Conservation (phyloP, 1,140 invertebrate species). For the Halyomorpha halys region DNA sequence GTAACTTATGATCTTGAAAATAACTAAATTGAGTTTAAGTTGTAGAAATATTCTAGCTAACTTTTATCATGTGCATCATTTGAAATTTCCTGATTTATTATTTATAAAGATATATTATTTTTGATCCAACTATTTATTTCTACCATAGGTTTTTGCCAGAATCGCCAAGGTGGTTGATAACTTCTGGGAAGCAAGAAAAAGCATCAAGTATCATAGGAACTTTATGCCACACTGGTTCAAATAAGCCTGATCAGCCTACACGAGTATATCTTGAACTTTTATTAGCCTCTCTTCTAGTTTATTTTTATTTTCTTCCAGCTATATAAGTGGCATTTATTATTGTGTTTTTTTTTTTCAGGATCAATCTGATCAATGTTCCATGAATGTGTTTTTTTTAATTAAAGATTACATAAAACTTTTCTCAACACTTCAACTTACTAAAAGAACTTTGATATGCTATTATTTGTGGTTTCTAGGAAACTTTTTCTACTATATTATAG, state of each 20-base stretch:
- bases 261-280: too few species aligned
- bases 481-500: conserved; percentile 40
- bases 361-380: conserved; percentile 12
- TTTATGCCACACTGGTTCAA: too few species aligned
- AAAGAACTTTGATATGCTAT: conserved; percentile 34
- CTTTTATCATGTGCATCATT: too few species aligned
- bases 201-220: conserved; percentile 32
- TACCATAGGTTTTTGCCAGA: conserved; percentile 38
- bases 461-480: conserved; percentile 40
- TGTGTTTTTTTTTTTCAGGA: background rate
- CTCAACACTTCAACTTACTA: conserved; percentile 32
- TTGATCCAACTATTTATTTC: too few species aligned
- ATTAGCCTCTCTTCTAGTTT: too few species aligned
- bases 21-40: too few species aligned
- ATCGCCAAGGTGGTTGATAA: conserved; percentile 40
- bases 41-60: too few species aligned
- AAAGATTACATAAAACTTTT: conserved; percentile 27
- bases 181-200: conserved; percentile 34
- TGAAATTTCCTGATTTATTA: too few species aligned
- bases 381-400: conserved; percentile 15
- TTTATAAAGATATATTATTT: too few species aligned
- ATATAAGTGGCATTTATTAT: conserved; percentile 11
- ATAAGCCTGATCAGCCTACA: too few species aligned
- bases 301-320: background rate
- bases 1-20: too few species aligned